phyloP scores from a whole-genome alignment of 2,888 invertebrate genomes.

The Megamerina dolium region DNA sequence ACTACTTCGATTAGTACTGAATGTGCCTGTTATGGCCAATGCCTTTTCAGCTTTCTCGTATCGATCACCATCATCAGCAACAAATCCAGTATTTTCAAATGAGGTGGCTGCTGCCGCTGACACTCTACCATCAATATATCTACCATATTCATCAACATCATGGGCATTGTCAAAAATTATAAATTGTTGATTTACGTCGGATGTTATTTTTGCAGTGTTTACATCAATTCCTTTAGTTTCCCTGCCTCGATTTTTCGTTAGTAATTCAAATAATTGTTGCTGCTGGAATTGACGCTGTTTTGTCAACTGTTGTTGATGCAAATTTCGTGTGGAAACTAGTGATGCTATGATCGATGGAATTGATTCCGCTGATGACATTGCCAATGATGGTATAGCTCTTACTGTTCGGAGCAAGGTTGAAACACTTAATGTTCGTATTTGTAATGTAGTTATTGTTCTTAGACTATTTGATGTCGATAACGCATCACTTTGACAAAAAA shows the following conservation, averaged over 20 bases:
- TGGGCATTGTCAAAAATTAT: constrained; percentile 19
- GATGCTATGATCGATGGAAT: constrained; percentile 9
- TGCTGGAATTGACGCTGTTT: constrained; percentile 33
- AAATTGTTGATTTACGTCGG: constrained; percentile 18
- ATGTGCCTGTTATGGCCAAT: constrained; percentile 19
- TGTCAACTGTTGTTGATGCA: constrained; percentile 23
- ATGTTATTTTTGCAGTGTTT: constrained; percentile 14
- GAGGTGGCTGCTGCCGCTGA: constrained; percentile 23
- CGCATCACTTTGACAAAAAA: no score
- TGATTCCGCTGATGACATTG: background rate
- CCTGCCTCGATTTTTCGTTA: constrained; percentile 29
- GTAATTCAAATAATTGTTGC: constrained; percentile 38
- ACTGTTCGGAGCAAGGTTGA: no score
- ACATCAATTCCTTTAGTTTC: background rate
- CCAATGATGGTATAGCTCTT: no score
- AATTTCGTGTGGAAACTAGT: constrained; percentile 9
- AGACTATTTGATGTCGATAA: no score
- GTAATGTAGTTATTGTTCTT: no score
- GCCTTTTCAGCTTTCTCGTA: constrained; percentile 39
- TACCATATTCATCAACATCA: constrained; percentile 6
- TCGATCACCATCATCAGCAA: constrained; percentile 41
- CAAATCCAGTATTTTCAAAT: constrained; percentile 40
- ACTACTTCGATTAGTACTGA: constrained; percentile 20
- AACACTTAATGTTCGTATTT: no score
- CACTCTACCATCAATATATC: constrained; percentile 22